phyloP scores from a whole-genome alignment of 2,888 invertebrate genomes.

The Hypolimnas misippus region DNA sequence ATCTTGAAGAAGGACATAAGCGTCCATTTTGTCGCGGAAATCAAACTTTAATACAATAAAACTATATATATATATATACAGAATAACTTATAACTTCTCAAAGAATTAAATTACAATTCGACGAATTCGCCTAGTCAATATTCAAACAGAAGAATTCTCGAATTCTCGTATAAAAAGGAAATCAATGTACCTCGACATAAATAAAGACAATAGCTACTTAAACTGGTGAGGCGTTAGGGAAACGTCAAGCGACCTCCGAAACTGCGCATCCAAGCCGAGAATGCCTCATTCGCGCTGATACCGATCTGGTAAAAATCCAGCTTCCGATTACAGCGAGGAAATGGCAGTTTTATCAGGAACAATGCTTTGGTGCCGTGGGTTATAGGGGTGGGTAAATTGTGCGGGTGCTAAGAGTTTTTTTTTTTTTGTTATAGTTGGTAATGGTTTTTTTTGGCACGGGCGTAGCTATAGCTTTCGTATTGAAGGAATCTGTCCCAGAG shows the following conservation, averaged over 20 bases:
- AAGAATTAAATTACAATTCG: background rate
- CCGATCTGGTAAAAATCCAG: constrained; percentile 70
- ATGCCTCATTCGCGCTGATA: constrained; percentile 47
- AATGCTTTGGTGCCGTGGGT: constrained; percentile 42
- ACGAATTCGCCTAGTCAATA: background rate
- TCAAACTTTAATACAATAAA: too few species aligned
- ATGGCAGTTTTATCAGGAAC: constrained; percentile 72
- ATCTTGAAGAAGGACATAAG: too few species aligned
- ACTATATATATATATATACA: too few species aligned
- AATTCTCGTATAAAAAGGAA: background rate
- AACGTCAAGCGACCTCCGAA: constrained; percentile 42
- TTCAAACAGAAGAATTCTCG: background rate
- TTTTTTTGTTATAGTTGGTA: too few species aligned
- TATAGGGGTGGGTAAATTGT: constrained; percentile 43
- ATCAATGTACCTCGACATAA: constrained; percentile 33
- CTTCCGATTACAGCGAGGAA: constrained; percentile 67
- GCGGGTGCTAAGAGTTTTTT: constrained; percentile 19
- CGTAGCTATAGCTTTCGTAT: too few species aligned
- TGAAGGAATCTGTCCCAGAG: too few species aligned
- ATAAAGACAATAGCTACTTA: constrained; percentile 42
- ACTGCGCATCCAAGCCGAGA: constrained; percentile 46
- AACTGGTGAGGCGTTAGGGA: constrained; percentile 33
- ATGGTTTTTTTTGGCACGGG: too few species aligned
- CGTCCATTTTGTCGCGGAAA: too few species aligned
- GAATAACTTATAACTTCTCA: too few species aligned